A percentile compares a stretch with the other conserved stretches of the same genome.
These are phyloP conservation scores for Ligdia adustata DNA, from an alignment of 2,888 invertebrate species.

Conservation along the genomic window DNA sequence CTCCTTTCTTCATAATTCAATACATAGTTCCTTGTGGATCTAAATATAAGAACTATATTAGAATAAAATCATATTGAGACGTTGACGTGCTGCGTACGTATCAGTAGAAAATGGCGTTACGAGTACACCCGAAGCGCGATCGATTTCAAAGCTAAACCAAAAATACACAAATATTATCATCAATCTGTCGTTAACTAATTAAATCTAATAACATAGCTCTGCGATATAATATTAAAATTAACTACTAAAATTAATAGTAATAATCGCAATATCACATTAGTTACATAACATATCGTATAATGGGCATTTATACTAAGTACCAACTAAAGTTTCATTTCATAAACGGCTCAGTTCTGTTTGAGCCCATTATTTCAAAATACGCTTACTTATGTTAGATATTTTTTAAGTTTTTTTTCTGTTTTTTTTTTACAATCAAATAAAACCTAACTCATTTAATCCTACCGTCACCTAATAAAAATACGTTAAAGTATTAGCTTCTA, in stretches of 20 bases:
- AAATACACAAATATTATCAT: conserved; percentile 11
- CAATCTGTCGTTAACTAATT: conserved; percentile 7
- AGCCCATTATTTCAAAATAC: conserved; percentile 6
- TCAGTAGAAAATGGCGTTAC: no score
- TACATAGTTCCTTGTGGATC: no score
- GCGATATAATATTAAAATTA: conserved; percentile 11
- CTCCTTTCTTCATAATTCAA: no score
- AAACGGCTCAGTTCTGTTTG: conserved; percentile 6
- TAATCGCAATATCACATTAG: conserved; percentile 32
- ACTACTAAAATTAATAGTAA: conserved; percentile 13
- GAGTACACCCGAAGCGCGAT: no score
- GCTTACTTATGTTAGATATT: not conserved
- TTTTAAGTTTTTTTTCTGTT: conserved; percentile 7
- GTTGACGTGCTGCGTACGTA: no score
- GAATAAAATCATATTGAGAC: no score
- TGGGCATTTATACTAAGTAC: conserved; percentile 13
- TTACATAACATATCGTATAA: conserved; percentile 19
- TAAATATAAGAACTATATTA: no score
- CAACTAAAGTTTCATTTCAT: not conserved
- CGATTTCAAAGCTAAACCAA: no score
- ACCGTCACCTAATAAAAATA: conserved; percentile 24
- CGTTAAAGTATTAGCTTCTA: conserved; percentile 9
- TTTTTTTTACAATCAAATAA: conserved; percentile 2
- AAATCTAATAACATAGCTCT: conserved; percentile 25
- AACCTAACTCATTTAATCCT: conserved; percentile 8